phyloP scores from a whole-genome alignment of 2,888 invertebrate species.

The Pheosia gnoma region DNA sequence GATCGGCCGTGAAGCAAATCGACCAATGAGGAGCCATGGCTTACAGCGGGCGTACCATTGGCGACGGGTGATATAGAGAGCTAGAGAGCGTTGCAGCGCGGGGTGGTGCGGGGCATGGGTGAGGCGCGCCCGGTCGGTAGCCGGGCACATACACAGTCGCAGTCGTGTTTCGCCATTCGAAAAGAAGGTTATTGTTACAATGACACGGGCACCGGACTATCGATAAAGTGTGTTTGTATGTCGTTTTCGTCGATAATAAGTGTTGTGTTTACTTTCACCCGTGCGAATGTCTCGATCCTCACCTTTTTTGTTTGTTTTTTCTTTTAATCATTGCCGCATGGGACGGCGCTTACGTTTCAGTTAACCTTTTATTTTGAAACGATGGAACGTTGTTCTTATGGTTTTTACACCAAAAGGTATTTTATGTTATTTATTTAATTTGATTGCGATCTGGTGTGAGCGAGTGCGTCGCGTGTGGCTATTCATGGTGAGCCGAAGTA shows the following conservation, averaged over 20 bases:
- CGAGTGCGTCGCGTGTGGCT: conserved; percentile 77
- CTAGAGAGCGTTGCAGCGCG: conserved; percentile 40
- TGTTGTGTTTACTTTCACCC: conserved; percentile 83
- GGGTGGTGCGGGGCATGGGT: conserved; percentile 66
- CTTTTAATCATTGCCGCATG: conserved; percentile 79
- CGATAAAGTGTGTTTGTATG: conserved; percentile 84
- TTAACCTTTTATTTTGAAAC: conserved; percentile 85
- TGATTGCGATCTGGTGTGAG: conserved; percentile 71
- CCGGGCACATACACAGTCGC: conserved; percentile 49
- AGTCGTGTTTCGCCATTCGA: conserved; percentile 76
- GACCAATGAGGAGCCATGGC: conserved; percentile 61
- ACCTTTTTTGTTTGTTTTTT: conserved; percentile 79
- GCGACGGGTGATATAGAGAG: conserved; percentile 59
- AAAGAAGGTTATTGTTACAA: conserved; percentile 81
- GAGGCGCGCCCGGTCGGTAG: conserved; percentile 55
- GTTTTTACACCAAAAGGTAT: conserved; percentile 93
- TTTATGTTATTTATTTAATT: conserved; percentile 84
- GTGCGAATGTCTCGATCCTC: conserved; percentile 83
- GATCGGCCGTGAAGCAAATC: conserved; percentile 70
- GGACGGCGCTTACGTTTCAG: conserved; percentile 83
- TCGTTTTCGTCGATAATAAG: conserved; percentile 83
- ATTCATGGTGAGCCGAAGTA: conserved; percentile 42
- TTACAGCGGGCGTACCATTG: conserved; percentile 74
- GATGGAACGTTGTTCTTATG: conserved; percentile 92
- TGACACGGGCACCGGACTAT: conserved; percentile 79